Evolutionary conservation across 1,140 invertebrate genomes (phyloP).

Genomic region (Anoplolepis gracilipes): DNA sequence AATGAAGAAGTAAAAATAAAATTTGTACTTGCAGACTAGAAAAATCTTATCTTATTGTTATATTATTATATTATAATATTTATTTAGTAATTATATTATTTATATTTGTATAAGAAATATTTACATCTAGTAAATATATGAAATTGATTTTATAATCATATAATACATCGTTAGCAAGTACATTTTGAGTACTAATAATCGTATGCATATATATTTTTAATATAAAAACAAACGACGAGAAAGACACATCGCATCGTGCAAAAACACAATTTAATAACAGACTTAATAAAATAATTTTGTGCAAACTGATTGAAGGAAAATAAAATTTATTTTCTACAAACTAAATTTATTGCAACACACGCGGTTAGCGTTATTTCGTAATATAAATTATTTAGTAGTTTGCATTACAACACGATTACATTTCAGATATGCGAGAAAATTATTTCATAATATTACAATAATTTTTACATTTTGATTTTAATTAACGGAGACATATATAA

Average conservation of each 20-base stretch:
- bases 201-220: neutral
- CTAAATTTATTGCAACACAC: neutral
- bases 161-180: neutral
- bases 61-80: too few species aligned
- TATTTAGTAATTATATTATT: too few species aligned
- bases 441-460: conserved; percentile 9
- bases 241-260: neutral
- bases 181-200: conserved; percentile 31
- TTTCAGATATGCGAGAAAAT: neutral
- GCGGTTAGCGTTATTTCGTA: neutral
- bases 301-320: conserved; percentile 41
- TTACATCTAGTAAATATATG: neutral
- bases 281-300: conserved; percentile 5
- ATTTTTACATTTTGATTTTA: neutral
- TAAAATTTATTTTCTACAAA: neutral
- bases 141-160: conserved; percentile 9
- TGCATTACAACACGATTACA: conserved; percentile 11
- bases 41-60: neutral
- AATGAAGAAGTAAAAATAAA: neutral
- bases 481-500: conserved; percentile 1
- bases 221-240: neutral
- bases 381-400: neutral
- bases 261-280: conserved; percentile 25
- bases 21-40: neutral
- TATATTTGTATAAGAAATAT: conserved; percentile 15